Evolutionary conservation across 2,113 vertebrate species (phyloP).

Genomic region (Crotalus viridis): DNA sequence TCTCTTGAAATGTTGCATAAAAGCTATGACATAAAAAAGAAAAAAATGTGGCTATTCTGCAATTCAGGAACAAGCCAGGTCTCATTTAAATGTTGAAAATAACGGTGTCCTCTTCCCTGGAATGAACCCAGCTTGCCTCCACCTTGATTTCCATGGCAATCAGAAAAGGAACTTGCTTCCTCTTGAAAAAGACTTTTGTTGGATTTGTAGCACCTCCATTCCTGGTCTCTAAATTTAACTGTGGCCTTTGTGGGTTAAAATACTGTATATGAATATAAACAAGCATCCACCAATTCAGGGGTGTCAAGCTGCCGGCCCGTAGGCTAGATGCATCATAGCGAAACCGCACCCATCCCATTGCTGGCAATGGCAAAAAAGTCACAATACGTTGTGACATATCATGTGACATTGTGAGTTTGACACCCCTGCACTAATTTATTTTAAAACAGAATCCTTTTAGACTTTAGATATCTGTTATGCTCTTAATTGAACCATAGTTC

Average conservation of each 20-base stretch:
- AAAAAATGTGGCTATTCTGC: no score
- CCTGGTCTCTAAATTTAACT: not conserved
- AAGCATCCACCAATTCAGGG: no score
- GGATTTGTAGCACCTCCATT: not conserved
- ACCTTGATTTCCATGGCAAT: not conserved
- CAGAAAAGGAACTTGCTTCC: not conserved
- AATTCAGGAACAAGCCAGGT: not conserved
- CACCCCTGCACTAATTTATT: not conserved
- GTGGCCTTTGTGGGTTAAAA: not conserved
- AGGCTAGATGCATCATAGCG: no score
- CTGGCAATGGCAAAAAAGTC: no score
- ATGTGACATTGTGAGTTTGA: no score
- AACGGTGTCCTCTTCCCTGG: not conserved
- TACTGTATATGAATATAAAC: not conserved
- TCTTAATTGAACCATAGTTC: not conserved
- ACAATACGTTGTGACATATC: no score
- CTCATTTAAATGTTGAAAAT: not conserved
- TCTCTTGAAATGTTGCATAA: not conserved
- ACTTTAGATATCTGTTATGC: not conserved
- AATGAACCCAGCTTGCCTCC: not conserved
- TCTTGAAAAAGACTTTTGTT: not conserved
- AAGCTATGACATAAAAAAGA: not conserved
- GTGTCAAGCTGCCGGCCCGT: no score
- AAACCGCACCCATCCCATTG: no score
- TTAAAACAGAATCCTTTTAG: not conserved